Conservation (phyloP, 1,140 invertebrate genomes). For the Dreissena polymorpha region DNA sequence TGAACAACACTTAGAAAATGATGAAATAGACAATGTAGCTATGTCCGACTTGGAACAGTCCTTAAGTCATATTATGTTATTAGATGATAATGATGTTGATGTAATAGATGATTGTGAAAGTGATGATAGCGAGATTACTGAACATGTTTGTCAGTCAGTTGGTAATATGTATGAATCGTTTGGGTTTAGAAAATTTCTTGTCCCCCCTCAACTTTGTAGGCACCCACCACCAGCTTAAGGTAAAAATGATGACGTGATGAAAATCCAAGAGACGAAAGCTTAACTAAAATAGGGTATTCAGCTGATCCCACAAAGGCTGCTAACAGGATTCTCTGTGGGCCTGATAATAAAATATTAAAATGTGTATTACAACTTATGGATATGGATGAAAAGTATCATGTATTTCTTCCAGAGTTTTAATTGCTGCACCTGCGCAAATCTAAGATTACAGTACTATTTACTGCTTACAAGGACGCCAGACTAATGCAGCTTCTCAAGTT, state of each 20-base stretch:
- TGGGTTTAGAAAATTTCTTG: conserved; percentile 15
- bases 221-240: conserved; percentile 12
- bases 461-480: conserved; percentile 16
- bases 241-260: conserved; percentile 12
- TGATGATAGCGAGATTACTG: not conserved
- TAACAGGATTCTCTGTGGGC: conserved; percentile 15
- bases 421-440: conserved; percentile 14
- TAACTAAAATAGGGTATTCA: conserved; percentile 3
- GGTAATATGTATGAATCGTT: not conserved
- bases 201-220: not conserved
- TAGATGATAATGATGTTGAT: not conserved
- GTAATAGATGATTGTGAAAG: too few species aligned
- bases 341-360: conserved; percentile 17
- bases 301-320: not conserved
- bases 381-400: not conserved
- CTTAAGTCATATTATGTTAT: not conserved
- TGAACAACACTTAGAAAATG: not conserved
- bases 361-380: not conserved
- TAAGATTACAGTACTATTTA: not conserved
- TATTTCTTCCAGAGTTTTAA: conserved; percentile 19
- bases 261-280: conserved; percentile 10
- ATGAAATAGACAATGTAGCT: not conserved
- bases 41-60: conserved; percentile 26
- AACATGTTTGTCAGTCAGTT: not conserved
- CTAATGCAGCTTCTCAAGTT: not conserved